Evolutionary conservation across 2,888 invertebrate genomes (phyloP).

Genomic region (Cosmia trapezina): DNA sequence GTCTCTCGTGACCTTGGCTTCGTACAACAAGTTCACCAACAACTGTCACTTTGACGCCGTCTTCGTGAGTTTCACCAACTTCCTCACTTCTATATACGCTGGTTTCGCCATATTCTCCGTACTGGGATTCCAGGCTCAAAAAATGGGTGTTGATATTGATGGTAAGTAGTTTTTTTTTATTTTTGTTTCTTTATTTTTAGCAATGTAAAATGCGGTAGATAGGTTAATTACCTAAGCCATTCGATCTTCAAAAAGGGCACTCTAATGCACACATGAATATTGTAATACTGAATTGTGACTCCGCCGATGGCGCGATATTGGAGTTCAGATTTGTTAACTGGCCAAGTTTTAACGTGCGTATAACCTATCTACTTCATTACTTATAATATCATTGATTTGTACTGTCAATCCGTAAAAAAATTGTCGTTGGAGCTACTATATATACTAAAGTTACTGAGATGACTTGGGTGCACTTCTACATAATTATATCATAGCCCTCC

Average conservation of each 20-base stretch:
- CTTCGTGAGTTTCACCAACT: conserved; percentile 93
- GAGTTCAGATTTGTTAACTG: background rate
- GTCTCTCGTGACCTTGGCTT: conserved; percentile 94
- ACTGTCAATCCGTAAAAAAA: background rate
- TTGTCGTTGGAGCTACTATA: background rate
- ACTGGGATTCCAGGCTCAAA: conserved; percentile 93
- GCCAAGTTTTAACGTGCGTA: background rate
- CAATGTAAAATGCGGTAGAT: background rate
- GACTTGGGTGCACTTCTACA: background rate
- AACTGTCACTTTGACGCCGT: conserved; percentile 94
- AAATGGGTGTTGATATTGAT: conserved; percentile 92
- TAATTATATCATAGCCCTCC: background rate
- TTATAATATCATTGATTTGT: background rate
- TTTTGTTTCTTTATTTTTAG: background rate
- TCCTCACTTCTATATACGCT: conserved; percentile 94
- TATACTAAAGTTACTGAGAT: too few relatives aligned
- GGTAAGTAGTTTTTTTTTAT: conserved; percentile 73
- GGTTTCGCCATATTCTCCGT: conserved; percentile 95
- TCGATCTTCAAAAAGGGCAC: background rate
- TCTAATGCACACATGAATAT: background rate
- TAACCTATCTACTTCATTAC: background rate
- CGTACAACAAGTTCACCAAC: conserved; percentile 93
- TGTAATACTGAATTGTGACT: background rate
- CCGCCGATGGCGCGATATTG: background rate
- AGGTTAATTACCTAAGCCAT: too few relatives aligned